phyloP scores from a whole-genome alignment of 2,888 invertebrate genomes.

The Morpho achilles region DNA sequence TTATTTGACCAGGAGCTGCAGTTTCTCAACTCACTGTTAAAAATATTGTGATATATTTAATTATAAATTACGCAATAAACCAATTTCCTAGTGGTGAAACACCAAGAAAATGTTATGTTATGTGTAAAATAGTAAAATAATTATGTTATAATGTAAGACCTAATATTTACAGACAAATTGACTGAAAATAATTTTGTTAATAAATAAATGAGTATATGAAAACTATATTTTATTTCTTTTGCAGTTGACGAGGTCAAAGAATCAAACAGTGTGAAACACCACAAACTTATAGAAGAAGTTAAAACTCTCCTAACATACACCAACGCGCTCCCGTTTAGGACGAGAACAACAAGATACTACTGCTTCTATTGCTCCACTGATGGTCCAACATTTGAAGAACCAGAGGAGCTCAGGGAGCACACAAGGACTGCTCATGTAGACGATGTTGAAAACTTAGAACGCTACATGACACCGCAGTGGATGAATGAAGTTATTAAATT shows the following conservation, averaged over 20 bases:
- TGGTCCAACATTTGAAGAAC: conserved; percentile 37
- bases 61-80: too few species aligned
- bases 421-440: conserved; percentile 36
- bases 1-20: too few species aligned
- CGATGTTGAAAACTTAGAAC: conserved; percentile 37
- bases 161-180: too few species aligned
- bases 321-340: conserved; percentile 53
- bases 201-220: too few species aligned
- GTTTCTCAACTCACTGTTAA: too few species aligned
- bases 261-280: conserved; percentile 25
- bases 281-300: conserved; percentile 42
- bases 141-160: too few species aligned
- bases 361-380: conserved; percentile 51
- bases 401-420: conserved; percentile 44
- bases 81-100: too few species aligned
- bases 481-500: conserved; percentile 51
- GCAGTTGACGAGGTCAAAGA: conserved; percentile 20
- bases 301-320: conserved; percentile 44
- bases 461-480: conserved; percentile 44
- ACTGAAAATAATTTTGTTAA: too few species aligned
- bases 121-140: too few species aligned
- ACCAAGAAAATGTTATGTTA: too few species aligned
- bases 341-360: conserved; percentile 35
- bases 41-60: too few species aligned
- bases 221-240: background rate